A percentile compares a stretch with the other conserved stretches of the same genome.
Evolutionary conservation across 30 jellyfish, hydroid and myxozoan species (phyloP).

Genomic region (Hydractinia echinata): DNA sequence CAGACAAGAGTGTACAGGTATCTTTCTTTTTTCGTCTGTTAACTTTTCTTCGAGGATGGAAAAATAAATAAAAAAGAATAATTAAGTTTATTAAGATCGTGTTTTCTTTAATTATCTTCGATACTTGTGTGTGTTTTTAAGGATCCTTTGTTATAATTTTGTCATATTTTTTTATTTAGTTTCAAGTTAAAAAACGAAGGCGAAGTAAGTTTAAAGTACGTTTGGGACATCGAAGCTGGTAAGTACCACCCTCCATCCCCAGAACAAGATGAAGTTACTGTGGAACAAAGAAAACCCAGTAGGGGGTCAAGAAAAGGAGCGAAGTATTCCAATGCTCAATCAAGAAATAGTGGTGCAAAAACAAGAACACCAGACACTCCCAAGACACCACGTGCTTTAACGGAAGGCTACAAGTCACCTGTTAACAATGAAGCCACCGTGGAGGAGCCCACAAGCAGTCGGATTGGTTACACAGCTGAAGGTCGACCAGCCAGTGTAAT

Average conservation of each 20-base stretch:
- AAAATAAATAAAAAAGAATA: too few relatives aligned
- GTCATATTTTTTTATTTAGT: conserved; percentile 18
- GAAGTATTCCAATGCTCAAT: not conserved
- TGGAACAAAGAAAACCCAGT: conserved; percentile 27
- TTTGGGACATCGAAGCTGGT: conserved; percentile 66
- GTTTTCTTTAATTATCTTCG: not conserved
- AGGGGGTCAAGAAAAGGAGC: conserved; percentile 44
- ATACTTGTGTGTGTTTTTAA: too few relatives aligned
- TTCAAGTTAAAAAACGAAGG: conserved; percentile 66
- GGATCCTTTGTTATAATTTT: not conserved
- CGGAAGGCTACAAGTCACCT: conserved; percentile 20
- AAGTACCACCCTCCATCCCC: conserved; percentile 24
- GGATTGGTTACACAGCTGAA: conserved; percentile 59
- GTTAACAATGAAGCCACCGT: conserved; percentile 4
- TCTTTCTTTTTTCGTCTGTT: not conserved
- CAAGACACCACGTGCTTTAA: conserved; percentile 12
- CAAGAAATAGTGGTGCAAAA: conserved; percentile 13
- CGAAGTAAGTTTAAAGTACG: conserved; percentile 42
- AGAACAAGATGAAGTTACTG: not conserved
- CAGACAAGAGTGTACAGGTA: conserved; percentile 80
- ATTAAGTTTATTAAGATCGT: not conserved
- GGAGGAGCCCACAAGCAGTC: conserved; percentile 36
- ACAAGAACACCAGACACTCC: not conserved
- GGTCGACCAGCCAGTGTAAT: conserved; percentile 90
- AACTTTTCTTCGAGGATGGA: not conserved